These are phyloP conservation scores for Otis tarda DNA, from an alignment of 2,113 vertebrate species.

Conservation along the genomic window DNA sequence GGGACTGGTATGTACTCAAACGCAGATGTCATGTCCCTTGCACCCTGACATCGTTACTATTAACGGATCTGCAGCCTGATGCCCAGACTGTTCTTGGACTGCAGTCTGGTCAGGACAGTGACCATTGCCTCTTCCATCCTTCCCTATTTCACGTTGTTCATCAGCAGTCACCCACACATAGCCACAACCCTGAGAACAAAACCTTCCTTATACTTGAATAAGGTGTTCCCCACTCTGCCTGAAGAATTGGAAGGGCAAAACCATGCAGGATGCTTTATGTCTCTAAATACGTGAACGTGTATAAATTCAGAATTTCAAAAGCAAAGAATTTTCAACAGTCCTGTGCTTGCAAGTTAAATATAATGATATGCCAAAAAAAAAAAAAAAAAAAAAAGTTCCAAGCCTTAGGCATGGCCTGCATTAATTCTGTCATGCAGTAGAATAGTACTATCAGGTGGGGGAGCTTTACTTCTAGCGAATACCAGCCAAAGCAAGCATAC, in stretches of 20 bases:
- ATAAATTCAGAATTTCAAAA: neutral
- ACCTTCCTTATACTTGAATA: neutral
- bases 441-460: too few relatives aligned
- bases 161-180: neutral
- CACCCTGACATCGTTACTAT: neutral
- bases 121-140: neutral
- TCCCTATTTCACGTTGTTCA: neutral
- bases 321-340: neutral
- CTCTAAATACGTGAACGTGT: too few relatives aligned
- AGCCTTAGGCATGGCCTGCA: neutral
- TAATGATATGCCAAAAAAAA: accelerated
- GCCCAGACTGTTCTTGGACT: neutral
- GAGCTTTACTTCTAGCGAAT: neutral
- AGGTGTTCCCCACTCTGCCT: neutral
- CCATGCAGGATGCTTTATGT: neutral
- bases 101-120: neutral
- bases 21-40: accelerated
- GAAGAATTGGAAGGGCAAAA: neutral
- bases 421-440: neutral
- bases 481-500: neutral
- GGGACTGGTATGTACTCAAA: accelerated
- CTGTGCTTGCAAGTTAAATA: neutral
- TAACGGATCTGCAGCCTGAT: neutral
- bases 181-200: neutral
- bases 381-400: neutral